Base-by-base conservation (phyloP, 2,888 invertebrate genomes). In the Penaeus monodon region DNA sequence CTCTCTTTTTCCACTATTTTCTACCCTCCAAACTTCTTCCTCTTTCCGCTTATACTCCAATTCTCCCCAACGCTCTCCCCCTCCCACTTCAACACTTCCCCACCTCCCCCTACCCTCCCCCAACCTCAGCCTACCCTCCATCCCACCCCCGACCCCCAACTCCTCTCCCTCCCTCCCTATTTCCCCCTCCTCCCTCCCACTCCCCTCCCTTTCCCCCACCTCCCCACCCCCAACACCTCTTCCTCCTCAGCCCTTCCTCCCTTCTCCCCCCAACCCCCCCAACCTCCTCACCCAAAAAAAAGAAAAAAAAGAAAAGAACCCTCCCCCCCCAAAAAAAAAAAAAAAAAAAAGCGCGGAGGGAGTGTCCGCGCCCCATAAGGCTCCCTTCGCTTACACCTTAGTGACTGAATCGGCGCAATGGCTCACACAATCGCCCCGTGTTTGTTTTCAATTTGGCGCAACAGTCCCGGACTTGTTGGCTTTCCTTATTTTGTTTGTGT, bases 401-500 rank as follows among this genome's bases (percentile, higher is more conserved):
- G 81, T 81, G 86, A 86, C 77, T 86, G 86, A 81, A 78, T 76
- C 81, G 27, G 77, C 76, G 81, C 86, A 86, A 77, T 86, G 81
- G 86, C 66, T 76, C 33, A 33, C 81, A 86, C 86, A 86, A 86
- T 86, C 86, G 78, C 57, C 68, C 81, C 33, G 29, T 86, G 86
- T 86, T 86, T 86, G 86, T 86, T 86, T 86, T 86, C 86, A 86
- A 86, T 86, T 86, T 86, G 86, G 44, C 77, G 81, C 63, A 66
- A 81, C 81, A 81, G 76, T 81, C 27, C 76, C 57, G 49, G 49
- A 70, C 81, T 76, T 86, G 86, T 86, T 86, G 65, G 70, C 81
- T 86, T 86, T 81, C 86, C 86, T 77, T 86, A 86, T 86, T 86
- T 86, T 86, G 86, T 86, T 86, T 86, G 86, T 86, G 76, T 86